phyloP scores from a whole-genome alignment of 2,113 vertebrate species.

The Thoracochromis brauschi region DNA sequence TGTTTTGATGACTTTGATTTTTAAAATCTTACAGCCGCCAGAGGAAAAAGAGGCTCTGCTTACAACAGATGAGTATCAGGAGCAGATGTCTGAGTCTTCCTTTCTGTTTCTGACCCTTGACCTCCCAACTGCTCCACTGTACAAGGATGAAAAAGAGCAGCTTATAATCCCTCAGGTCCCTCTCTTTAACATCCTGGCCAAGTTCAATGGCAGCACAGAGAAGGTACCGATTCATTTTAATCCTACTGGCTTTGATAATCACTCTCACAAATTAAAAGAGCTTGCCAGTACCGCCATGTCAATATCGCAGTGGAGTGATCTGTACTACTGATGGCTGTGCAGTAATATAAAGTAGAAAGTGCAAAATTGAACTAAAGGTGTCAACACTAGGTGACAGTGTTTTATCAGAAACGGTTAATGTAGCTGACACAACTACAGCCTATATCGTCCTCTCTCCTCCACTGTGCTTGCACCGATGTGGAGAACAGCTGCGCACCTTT shows the following conservation, averaged over 20 bases:
- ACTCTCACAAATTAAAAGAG: not conserved
- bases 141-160: constrained; percentile 98
- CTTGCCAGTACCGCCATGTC: not conserved
- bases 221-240: constrained; percentile 70
- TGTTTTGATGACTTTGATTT: not conserved
- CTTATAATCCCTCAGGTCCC: constrained; percentile 98
- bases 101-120: constrained; percentile 95
- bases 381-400: not conserved
- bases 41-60: constrained; percentile 92
- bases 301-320: not conserved
- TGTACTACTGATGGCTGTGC: not conserved
- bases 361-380: not conserved
- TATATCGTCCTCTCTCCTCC: not conserved
- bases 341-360: not conserved
- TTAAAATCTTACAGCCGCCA: constrained; percentile 63
- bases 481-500: not conserved
- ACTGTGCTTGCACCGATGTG: not conserved
- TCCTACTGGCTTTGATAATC: not conserved
- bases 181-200: constrained; percentile 93
- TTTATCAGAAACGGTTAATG: not conserved
- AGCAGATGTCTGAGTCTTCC: constrained; percentile 90
- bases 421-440: not conserved
- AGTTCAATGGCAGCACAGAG: constrained; percentile 91
- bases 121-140: constrained; percentile 92
- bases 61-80: constrained; percentile 87